Conservation (phyloP, 2,797 vertebrate species). For the Borostomias antarcticus region DNA sequence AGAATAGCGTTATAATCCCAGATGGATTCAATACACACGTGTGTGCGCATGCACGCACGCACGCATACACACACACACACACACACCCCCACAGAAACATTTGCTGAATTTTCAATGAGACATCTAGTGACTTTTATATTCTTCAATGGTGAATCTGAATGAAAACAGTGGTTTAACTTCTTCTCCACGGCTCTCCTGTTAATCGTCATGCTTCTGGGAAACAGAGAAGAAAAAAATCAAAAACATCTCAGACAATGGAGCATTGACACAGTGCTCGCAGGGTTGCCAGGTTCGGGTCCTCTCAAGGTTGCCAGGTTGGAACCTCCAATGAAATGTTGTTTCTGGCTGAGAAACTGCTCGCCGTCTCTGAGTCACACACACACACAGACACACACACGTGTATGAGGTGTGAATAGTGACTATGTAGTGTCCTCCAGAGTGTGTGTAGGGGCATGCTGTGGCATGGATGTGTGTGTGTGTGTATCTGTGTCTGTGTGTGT, state of each 20-base stretch:
- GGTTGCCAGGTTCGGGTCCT: conserved; percentile 55
- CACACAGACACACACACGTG: conserved; percentile 66
- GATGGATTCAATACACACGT: neutral
- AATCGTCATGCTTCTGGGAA: conserved; percentile 15
- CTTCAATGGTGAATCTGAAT: neutral
- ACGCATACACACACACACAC: neutral
- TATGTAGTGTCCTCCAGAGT: neutral
- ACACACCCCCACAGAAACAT: neutral
- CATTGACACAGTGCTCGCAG: conserved; percentile 59
- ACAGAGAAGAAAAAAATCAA: neutral
- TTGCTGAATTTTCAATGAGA: neutral
- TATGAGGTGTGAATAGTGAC: conserved; percentile 33
- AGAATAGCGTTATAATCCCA: neutral
- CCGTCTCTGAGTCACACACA: conserved; percentile 32
- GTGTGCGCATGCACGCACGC: neutral
- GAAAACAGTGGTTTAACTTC: conserved; percentile 22
- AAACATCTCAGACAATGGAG: conserved; percentile 20
- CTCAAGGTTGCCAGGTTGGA: conserved; percentile 51
- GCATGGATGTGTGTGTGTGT: conserved; percentile 44
- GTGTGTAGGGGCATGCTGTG: conserved; percentile 30
- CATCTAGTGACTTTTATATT: neutral
- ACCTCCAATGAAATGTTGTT: conserved; percentile 61
- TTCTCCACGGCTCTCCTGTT: conserved; percentile 21
- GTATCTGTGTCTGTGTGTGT: conserved; percentile 13
- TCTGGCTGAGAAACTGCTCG: conserved; percentile 44